A percentile compares a stretch with the other conserved stretches of the same genome.
Evolutionary conservation across 2,113 vertebrate genomes (phyloP).

Genomic region (Apodemus speciosus): DNA sequence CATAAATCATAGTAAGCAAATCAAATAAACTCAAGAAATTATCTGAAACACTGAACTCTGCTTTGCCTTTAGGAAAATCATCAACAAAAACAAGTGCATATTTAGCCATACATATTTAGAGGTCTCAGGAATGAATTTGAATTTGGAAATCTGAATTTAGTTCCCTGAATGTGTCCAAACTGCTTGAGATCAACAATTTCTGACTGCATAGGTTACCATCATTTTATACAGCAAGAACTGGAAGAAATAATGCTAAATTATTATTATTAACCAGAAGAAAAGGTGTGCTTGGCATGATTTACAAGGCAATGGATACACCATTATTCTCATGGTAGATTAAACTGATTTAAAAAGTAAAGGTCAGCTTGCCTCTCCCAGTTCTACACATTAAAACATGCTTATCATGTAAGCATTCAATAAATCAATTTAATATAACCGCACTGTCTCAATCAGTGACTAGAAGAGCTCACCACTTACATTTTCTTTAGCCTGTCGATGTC

Average conservation of each 20-base stretch:
- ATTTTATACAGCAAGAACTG: background rate
- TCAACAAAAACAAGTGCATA: conserved; percentile 4
- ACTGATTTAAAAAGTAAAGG: conserved; percentile 18
- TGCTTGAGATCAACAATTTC: conserved; percentile 7
- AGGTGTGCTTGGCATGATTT: background rate
- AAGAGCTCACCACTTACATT: conserved; percentile 85
- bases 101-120: background rate
- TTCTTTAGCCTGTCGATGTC: conserved; percentile 92
- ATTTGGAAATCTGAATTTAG: conserved; percentile 49
- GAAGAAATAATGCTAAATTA: conserved; percentile 2
- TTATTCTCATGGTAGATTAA: conserved; percentile 20
- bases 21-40: background rate
- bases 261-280: background rate
- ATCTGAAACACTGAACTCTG: conserved; percentile 24
- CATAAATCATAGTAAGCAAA: conserved; percentile 43
- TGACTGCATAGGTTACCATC: background rate
- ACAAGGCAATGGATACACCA: background rate
- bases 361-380: background rate
- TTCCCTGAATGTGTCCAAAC: background rate
- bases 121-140: background rate
- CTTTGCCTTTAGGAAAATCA: conserved; percentile 12
- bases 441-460: background rate
- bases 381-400: background rate
- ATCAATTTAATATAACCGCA: conserved; percentile 5
- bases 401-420: background rate